Evolutionary conservation across 2,113 vertebrate genomes (phyloP).

Genomic region (Equus przewalskii): DNA sequence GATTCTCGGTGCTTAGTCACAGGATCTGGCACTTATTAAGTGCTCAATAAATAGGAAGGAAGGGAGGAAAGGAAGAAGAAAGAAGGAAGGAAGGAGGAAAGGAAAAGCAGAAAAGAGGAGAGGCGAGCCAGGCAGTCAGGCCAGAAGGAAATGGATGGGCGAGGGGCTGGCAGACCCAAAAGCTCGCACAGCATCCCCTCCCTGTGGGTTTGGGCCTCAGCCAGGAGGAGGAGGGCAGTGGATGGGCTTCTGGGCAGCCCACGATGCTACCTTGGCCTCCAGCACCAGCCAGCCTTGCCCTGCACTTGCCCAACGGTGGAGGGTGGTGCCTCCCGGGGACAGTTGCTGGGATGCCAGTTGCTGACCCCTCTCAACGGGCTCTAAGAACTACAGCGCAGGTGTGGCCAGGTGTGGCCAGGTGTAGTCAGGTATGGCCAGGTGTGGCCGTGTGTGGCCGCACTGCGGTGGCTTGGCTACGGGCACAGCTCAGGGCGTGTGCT

Average conservation of each 20-base stretch:
- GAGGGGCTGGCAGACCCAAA: not conserved
- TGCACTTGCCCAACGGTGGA: not conserved
- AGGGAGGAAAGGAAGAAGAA: too few species aligned
- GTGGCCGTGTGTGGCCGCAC: not conserved
- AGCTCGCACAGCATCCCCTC: rapidly evolving
- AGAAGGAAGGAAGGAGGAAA: not conserved
- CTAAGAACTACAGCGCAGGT: not conserved
- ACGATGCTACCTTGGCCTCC: not conserved
- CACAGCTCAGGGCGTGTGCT: not conserved
- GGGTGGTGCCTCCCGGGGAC: not conserved
- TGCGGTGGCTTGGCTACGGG: not conserved
- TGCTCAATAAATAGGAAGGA: not conserved
- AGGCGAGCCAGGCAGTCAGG: not conserved
- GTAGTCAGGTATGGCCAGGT: not conserved
- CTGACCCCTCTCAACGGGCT: not conserved
- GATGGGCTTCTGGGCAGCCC: not conserved
- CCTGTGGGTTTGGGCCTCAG: not conserved
- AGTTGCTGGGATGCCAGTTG: not conserved
- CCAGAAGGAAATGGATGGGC: not conserved
- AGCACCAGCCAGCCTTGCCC: not conserved
- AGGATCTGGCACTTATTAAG: not conserved
- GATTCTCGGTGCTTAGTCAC: not conserved
- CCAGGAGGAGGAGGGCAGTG: rapidly evolving
- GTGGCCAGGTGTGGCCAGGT: not conserved
- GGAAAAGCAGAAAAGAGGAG: too few species aligned